Evolutionary conservation across 2,113 vertebrate species (phyloP).

Genomic region (Astur gentilis): DNA sequence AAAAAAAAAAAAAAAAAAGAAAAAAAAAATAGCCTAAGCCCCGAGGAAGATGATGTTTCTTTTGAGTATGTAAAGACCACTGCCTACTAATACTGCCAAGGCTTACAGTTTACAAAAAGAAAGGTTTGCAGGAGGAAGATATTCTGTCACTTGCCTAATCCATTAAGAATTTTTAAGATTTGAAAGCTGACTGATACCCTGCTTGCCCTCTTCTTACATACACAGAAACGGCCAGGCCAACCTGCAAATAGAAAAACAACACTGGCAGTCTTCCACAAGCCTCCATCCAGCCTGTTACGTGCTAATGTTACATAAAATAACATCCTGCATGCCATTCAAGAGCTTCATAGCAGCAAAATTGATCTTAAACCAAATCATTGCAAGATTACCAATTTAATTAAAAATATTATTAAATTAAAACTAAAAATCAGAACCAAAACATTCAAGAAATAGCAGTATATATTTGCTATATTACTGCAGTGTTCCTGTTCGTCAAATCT

Average conservation of each 20-base stretch:
- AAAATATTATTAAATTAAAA: not conserved
- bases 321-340: not conserved
- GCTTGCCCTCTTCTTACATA: not conserved
- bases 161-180: not conserved
- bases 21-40: not conserved
- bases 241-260: not conserved
- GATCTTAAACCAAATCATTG: not conserved
- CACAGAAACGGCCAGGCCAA: not conserved
- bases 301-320: not conserved
- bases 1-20: too few species aligned
- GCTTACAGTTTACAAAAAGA: not conserved
- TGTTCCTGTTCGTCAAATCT: not conserved
- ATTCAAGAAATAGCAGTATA: not conserved
- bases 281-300: not conserved
- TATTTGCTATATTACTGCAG: not conserved
- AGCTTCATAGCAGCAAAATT: not conserved
- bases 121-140: not conserved
- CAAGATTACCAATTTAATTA: not conserved
- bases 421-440: not conserved
- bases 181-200: not conserved
- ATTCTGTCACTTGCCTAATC: not conserved
- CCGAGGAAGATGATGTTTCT: not conserved
- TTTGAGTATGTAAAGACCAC: not conserved
- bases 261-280: constrained; percentile 8
- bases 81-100: not conserved